A percentile compares a stretch with the other conserved stretches of the same genome.
These are phyloP conservation scores for Leptodactylus fuscus DNA, from an alignment of 2,113 vertebrate genomes.

Conservation along the genomic window DNA sequence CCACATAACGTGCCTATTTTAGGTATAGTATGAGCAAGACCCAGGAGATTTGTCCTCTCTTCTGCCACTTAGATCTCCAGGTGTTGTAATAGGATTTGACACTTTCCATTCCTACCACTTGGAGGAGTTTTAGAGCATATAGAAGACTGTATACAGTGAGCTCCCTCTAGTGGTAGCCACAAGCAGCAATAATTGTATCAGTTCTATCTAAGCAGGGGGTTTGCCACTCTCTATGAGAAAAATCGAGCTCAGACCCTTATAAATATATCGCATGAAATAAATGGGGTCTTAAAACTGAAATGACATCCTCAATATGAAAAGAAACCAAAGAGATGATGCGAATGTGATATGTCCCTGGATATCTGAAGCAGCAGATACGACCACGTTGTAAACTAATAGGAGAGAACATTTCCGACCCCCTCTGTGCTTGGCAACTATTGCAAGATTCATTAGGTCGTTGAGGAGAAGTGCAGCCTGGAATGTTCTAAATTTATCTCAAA, in stretches of 20 bases:
- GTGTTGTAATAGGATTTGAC: no score
- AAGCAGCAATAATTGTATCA: not conserved
- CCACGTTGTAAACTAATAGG: slow-evolving; percentile 31
- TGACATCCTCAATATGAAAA: not conserved
- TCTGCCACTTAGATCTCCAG: no score
- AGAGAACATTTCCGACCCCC: slow-evolving; percentile 14
- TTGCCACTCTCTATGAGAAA: not conserved
- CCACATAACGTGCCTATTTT: no score
- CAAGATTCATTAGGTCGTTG: slow-evolving; percentile 39
- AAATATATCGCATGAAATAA: not conserved
- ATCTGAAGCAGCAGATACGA: not conserved
- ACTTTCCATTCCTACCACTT: not conserved
- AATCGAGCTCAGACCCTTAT: not conserved
- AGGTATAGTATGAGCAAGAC: no score
- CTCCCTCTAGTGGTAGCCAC: not conserved
- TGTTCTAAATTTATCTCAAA: slow-evolving; percentile 51
- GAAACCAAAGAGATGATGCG: not conserved
- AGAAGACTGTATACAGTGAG: not conserved
- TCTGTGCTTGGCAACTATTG: slow-evolving; percentile 39
- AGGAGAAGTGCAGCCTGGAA: not conserved
- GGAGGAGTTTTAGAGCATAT: not conserved
- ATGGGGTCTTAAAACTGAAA: not conserved
- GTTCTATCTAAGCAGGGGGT: not conserved
- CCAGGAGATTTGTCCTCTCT: no score
- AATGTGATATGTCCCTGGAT: not conserved